These are phyloP conservation scores for Palythoa heliodiscus DNA, from an alignment of 92 coral and sea anemone genomes.

Conservation along the genomic window DNA sequence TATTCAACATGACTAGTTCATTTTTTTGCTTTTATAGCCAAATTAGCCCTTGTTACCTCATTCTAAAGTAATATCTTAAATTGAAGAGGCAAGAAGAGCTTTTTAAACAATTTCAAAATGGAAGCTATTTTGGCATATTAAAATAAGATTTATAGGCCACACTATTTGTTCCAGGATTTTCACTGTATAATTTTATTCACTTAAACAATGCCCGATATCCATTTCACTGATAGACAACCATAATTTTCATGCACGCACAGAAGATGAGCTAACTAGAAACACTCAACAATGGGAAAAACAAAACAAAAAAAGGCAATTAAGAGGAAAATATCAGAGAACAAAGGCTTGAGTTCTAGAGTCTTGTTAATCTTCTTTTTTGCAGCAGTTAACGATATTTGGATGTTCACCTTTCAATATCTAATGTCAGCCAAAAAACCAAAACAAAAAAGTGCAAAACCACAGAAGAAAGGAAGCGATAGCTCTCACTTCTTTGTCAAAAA, in stretches of 20 bases:
- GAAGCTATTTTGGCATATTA: too few relatives aligned
- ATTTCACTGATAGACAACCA: background rate
- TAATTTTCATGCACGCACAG: background rate
- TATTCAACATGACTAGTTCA: too few relatives aligned
- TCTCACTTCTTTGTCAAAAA: background rate
- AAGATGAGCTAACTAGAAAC: background rate
- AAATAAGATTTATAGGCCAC: background rate
- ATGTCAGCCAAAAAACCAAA: constrained; percentile 24
- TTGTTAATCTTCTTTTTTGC: background rate
- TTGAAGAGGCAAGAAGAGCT: too few relatives aligned
- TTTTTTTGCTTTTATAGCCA: too few relatives aligned
- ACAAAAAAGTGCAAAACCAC: constrained; percentile 10
- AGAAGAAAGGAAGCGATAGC: background rate
- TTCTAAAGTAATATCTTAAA: too few relatives aligned
- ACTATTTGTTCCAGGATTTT: background rate
- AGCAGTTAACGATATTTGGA: too few relatives aligned
- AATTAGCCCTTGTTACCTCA: too few relatives aligned
- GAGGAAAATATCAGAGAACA: constrained; percentile 11
- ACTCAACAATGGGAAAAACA: background rate
- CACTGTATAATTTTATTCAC: background rate
- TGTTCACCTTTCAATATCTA: constrained; percentile 19
- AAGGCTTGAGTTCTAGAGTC: constrained; percentile 26
- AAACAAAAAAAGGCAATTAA: background rate
- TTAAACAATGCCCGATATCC: background rate
- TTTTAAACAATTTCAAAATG: too few relatives aligned